Evolutionary conservation across 2,113 vertebrate species (phyloP).

Genomic region (Tympanuchus pallidicinctus): DNA sequence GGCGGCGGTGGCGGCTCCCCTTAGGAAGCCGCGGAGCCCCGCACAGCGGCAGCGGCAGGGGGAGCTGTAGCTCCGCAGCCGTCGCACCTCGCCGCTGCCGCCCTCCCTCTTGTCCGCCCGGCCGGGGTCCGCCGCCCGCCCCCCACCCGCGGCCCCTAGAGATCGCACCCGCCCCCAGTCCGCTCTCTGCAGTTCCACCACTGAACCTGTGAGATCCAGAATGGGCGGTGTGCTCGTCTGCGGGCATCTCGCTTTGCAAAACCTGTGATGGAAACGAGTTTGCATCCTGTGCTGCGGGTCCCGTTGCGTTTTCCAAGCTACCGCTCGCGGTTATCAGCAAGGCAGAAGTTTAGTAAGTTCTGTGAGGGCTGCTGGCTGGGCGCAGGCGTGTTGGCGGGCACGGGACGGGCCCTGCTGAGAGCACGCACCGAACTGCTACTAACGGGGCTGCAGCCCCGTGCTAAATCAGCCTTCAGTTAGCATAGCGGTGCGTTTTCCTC

Average conservation of each 20-base stretch:
- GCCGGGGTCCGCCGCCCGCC: background rate
- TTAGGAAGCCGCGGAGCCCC: background rate
- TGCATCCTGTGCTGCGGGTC: background rate
- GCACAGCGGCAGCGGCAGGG: background rate
- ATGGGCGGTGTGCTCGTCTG: background rate
- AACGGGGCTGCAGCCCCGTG: background rate
- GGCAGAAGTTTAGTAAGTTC: slow-evolving; percentile 12
- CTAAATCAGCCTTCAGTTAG: slow-evolving; percentile 3
- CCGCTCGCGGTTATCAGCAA: background rate
- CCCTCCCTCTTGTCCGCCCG: no score
- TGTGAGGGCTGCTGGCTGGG: background rate
- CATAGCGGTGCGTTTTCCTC: background rate
- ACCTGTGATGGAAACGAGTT: background rate
- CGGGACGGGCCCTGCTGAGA: background rate
- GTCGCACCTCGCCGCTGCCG: no score
- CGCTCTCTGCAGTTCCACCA: background rate
- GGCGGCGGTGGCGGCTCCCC: background rate
- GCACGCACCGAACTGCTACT: background rate
- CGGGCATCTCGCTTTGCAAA: background rate
- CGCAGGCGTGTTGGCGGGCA: background rate
- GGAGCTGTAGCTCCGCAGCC: background rate
- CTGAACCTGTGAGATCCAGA: background rate
- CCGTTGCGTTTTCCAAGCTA: background rate
- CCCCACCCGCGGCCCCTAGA: no score
- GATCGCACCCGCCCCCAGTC: no score